Evolutionary conservation across 2,888 invertebrate species (phyloP).

Genomic region (Ormyrus thymus): DNA sequence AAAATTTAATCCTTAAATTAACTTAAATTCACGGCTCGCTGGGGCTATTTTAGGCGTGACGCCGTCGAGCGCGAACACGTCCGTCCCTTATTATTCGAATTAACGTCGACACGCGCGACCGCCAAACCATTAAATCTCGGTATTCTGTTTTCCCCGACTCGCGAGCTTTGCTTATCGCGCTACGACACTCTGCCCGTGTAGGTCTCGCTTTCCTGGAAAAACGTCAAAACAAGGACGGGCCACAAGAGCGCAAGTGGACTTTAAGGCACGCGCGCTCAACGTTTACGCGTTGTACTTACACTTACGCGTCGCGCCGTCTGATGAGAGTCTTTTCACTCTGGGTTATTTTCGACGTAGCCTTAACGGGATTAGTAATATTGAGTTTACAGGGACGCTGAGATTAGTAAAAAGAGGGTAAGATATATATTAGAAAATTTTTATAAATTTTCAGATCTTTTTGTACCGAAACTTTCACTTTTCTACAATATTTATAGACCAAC

Average conservation of each 20-base stretch:
- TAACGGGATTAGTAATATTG: no score
- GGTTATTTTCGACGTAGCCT: no score
- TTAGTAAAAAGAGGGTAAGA: no score
- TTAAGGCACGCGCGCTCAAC: neutral
- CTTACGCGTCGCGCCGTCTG: no score
- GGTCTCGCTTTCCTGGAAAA: constrained; percentile 2
- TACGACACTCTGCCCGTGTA: neutral
- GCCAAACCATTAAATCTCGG: constrained; percentile 22
- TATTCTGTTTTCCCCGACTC: neutral
- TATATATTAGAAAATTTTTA: no score
- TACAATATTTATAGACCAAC: no score
- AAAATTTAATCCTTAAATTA: constrained; percentile 50
- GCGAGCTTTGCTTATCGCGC: neutral
- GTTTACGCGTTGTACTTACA: no score
- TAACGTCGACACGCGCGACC: constrained; percentile 42
- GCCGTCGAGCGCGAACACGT: constrained; percentile 17
- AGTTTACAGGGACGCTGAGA: no score
- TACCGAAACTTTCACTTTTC: no score
- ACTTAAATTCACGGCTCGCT: constrained; percentile 33
- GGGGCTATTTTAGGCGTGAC: neutral
- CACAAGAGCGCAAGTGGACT: neutral
- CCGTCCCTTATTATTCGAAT: constrained; percentile 49
- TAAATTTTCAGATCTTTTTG: no score
- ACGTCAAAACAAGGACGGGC: constrained; percentile 16
- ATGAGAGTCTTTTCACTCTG: no score